Evolutionary conservation across 37 sponge, comb jelly and placozoan species (phyloP), one percentile per base, ranked within the genome.

Genomic region (Agelas oroides): DNA sequence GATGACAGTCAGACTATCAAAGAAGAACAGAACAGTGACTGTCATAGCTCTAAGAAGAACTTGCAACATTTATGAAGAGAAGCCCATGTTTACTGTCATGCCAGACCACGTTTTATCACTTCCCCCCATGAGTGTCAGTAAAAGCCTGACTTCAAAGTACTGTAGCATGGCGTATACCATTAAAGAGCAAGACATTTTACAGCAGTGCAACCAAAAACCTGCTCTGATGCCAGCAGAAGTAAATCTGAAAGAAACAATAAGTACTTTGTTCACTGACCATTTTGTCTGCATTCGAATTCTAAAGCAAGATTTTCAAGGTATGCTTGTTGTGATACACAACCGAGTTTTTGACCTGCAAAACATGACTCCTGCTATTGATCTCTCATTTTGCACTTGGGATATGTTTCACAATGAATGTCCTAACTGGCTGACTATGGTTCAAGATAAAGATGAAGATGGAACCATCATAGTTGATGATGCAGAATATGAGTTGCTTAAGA

Each of bases 401-500:
- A 30, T 34, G n/a, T 8, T 46, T 3, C 8, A 46, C 8, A 3
- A 46, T 12, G 34, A 28, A 30, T 8, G 12, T 58, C 53, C 53
- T 32, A 13, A 25, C 8, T 57, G 53, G 34, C 31, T 20, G n/a
- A 3, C 1, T 3, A 25, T 28, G 12, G 0, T 18, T 58, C 31
- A 30, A 39, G 46, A 15, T 35, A 18, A 28, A 27, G n/a, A 11
- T 17, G 2, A 2, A 20, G 3, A n/a, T 17, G n/a, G 56, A n/a
- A 53, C 14, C 56, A 56, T 75, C n/a, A 18, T 21, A 14, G 75
- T 75, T 14, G 16, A 75, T 67, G 55, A 80, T 14, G 64, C 65
- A n/a, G 79, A 78, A 35, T 63, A 64, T 34, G 55, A 80, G 14
- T 32, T 80, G 14, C 56, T 80, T 1, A 34, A 80, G 39, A 64